Conservation (phyloP, 92 coral and sea anemone species). For the Porites divaricata region DNA sequence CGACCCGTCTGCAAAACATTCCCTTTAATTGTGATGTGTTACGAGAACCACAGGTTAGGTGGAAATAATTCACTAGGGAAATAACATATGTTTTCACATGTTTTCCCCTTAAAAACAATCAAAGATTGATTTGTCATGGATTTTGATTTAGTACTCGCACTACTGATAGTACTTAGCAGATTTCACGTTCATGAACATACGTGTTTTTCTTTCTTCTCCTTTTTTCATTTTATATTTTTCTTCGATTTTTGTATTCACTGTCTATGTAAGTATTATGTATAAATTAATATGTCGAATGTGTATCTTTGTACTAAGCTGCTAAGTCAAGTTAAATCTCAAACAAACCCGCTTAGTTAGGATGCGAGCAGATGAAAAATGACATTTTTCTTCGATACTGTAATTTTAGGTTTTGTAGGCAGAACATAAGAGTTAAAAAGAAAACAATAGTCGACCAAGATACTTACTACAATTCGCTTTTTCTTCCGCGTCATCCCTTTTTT, state of each 20-base stretch:
- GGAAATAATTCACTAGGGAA: neutral
- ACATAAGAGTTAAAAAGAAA: neutral
- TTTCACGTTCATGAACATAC: neutral
- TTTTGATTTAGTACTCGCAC: neutral
- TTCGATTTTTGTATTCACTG: too few relatives aligned
- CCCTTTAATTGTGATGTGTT: neutral
- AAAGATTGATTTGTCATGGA: neutral
- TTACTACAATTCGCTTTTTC: conserved; percentile 10
- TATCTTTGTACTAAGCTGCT: too few relatives aligned
- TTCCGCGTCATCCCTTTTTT: neutral
- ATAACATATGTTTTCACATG: neutral
- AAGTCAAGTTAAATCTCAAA: neutral
- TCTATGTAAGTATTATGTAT: neutral
- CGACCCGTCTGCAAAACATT: neutral
- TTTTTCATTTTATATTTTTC: too few relatives aligned
- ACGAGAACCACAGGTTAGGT: neutral
- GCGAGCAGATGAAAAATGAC: neutral
- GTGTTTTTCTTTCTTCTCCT: neutral
- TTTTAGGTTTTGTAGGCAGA: neutral
- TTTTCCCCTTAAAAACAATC: neutral
- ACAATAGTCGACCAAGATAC: neutral
- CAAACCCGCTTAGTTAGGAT: neutral
- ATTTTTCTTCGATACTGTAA: neutral
- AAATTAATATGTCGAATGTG: neutral
- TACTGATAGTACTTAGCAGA: too few relatives aligned